Base-by-base conservation (phyloP, 2,113 vertebrate genomes). In the Agapornis roseicollis region DNA sequence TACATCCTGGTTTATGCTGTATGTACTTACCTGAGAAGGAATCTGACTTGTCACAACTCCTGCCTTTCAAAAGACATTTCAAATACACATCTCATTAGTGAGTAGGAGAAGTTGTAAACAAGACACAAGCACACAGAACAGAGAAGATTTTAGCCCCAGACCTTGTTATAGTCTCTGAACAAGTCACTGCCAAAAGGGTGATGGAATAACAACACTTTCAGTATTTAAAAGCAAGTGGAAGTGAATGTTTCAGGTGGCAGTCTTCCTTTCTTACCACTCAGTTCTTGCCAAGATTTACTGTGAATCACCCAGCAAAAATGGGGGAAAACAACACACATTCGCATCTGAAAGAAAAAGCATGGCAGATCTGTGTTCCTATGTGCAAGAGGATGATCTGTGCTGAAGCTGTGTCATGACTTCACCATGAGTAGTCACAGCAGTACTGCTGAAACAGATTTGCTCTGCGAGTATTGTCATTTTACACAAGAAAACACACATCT, bases 161-260 rank as follows among this genome's bases (percentile, higher is more conserved):
- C 35, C n/a, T 46, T 37, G 13, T 27, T 46, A 60, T 25, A n/a
- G 17, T 29, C 69, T 53, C 50, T 72, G 9, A 93, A 53, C n/a
- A 84, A 41, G 11, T 13, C 39, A 24, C 6, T 80, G 61, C 42
- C 84, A 41, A 86, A 81, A 13, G 17, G 78, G 17, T 2, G 13
- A 63, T 9, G n/a, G 11, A 58, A 27, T 46, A 84, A 37, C 29
- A 64, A 14, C 2, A 1, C 33, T 74, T 69, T 23, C 18, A 33
- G 16, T 15, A 63, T 35, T 64, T 65, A 68, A 77, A 60, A 41
- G 53, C 46, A 80, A 90, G 71, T 0, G 2, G 27, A 86, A 87
- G 61, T 0, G 6, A 74, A 5, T 1, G 4, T 19, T 89, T 60
- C 0, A 2, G 33, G 27, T 12, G 14, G 29, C 22, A 74, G 64